These are phyloP conservation scores for Gallirallus australis DNA, from an alignment of 2,797 vertebrate species.

Conservation along the genomic window DNA sequence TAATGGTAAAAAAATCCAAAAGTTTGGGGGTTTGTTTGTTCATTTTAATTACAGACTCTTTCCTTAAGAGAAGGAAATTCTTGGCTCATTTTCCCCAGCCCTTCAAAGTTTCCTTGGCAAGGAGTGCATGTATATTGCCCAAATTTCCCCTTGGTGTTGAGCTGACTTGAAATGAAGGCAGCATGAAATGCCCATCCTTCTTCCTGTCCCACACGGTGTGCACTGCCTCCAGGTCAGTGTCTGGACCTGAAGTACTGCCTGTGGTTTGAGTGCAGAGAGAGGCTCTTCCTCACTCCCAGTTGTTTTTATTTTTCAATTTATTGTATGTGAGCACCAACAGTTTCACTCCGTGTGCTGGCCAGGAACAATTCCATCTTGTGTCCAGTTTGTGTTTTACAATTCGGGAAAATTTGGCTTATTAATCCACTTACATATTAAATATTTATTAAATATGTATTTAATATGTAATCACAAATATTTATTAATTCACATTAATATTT, in stretches of 20 bases:
- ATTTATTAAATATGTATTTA: neutral
- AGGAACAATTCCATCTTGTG: neutral
- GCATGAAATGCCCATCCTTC: neutral
- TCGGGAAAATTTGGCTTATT: neutral
- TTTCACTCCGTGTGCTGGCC: neutral
- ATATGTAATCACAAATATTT: neutral
- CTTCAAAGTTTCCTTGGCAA: neutral
- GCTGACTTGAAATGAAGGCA: neutral
- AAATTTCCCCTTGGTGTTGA: neutral
- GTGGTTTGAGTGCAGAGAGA: neutral
- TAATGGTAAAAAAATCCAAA: neutral
- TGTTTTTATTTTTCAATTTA: neutral
- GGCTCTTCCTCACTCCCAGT: neutral
- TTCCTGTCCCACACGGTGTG: no score
- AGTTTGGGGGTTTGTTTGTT: neutral
- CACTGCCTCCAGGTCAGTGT: accelerated
- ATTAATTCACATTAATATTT: slow-evolving; percentile 24
- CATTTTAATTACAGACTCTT: neutral
- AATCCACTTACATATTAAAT: neutral
- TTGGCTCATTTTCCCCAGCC: neutral
- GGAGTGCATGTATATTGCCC: neutral
- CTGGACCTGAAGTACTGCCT: neutral
- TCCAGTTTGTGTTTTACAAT: neutral
- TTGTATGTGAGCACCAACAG: neutral
- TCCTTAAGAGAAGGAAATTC: neutral